A percentile compares a stretch with the other conserved stretches of the same genome.
phyloP scores from a whole-genome alignment of 2,797 vertebrate species.

The Bovichtus variegatus region DNA sequence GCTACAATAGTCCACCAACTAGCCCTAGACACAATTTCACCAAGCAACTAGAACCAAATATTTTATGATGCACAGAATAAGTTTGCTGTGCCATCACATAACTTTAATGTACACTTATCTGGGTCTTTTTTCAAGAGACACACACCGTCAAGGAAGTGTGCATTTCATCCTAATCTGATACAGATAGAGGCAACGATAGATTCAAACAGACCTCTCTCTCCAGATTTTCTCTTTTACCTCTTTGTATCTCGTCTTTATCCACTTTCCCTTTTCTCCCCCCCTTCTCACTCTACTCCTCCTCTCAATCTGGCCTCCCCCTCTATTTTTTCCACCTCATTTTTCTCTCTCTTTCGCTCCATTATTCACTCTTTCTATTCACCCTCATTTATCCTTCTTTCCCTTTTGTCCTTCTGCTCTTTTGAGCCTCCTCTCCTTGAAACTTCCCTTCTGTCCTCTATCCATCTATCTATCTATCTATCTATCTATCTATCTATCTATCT shows the following conservation, averaged over 20 bases:
- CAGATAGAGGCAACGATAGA: constrained; percentile 23
- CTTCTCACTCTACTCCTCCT: constrained; percentile 40
- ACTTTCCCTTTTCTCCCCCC: constrained; percentile 15
- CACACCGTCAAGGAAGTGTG: constrained; percentile 45
- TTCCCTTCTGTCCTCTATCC: constrained; percentile 22
- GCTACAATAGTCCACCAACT: background rate
- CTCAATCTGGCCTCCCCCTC: constrained; percentile 51
- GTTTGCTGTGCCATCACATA: constrained; percentile 3
- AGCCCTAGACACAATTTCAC: background rate
- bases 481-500: constrained; percentile 23
- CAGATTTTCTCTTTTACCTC: constrained; percentile 14
- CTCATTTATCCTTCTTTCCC: constrained; percentile 64
- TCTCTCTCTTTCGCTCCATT: constrained; percentile 59
- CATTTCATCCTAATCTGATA: constrained; percentile 29
- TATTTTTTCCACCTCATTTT: constrained; percentile 60
- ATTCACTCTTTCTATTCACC: constrained; percentile 54
- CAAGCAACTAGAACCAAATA: background rate
- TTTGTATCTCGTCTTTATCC: constrained; percentile 16
- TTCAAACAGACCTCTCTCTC: constrained; percentile 16
- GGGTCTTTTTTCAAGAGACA: constrained; percentile 50
- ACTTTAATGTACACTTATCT: background rate
- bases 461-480: constrained; percentile 29
- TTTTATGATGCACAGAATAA: background rate
- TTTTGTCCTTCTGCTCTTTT: constrained; percentile 52
- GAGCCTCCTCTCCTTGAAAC: constrained; percentile 47